These are phyloP conservation scores for Poeciliopsis turneri DNA, from an alignment of 2,797 vertebrate genomes.

Conservation along the genomic window DNA sequence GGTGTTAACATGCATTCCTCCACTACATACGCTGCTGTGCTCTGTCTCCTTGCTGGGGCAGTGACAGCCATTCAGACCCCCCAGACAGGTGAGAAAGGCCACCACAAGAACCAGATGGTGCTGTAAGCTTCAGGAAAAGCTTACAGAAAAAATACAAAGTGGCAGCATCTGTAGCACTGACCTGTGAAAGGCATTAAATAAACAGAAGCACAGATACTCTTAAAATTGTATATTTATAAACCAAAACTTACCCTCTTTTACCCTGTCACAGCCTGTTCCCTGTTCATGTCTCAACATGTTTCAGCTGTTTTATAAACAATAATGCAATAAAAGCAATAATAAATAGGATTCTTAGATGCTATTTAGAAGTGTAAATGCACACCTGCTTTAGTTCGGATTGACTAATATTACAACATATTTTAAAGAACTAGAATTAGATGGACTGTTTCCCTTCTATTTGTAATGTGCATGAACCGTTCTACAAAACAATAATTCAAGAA, in stretches of 20 bases:
- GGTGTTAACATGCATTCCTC: constrained; percentile 58
- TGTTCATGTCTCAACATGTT: neutral
- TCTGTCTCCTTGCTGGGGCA: constrained; percentile 60
- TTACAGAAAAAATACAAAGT: constrained; percentile 5
- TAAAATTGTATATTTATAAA: too few relatives aligned
- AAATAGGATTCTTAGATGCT: neutral
- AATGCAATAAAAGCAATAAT: too few relatives aligned
- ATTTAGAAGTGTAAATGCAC: neutral
- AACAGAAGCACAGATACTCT: neutral
- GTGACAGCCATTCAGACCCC: constrained; percentile 42
- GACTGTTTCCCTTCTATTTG: neutral
- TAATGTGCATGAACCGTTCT: neutral
- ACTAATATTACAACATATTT: neutral
- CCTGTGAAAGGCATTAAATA: neutral
- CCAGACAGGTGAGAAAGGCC: constrained; percentile 61
- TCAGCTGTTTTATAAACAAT: neutral
- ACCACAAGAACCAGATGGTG: neutral
- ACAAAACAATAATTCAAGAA: neutral
- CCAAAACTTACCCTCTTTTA: neutral
- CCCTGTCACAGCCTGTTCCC: neutral
- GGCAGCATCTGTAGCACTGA: constrained; percentile 1
- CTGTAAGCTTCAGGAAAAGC: neutral
- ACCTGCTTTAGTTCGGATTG: neutral
- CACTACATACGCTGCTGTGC: constrained; percentile 34
- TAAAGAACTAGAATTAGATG: neutral